phyloP scores from a whole-genome alignment of 2,113 vertebrate species.

The Hyperopisus bebe region DNA sequence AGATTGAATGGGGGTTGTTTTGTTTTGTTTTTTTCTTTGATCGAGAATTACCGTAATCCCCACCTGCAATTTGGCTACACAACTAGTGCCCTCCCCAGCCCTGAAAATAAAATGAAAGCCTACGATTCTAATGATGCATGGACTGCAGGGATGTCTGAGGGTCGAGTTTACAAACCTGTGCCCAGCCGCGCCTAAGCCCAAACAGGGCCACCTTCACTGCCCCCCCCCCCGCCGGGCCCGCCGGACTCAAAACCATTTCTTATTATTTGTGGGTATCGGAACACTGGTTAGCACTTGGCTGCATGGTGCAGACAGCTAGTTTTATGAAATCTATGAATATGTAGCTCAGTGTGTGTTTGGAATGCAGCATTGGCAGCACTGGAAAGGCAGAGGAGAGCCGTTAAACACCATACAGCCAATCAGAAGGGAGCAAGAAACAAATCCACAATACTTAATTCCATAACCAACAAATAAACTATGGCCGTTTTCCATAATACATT shows the following conservation, averaged over 20 bases:
- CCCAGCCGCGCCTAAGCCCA: neutral
- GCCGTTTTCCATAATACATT: neutral
- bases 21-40: neutral
- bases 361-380: constrained; percentile 31
- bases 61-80: constrained; percentile 1
- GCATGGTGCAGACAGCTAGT: neutral
- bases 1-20: neutral
- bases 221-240: neutral
- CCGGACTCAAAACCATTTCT: neutral
- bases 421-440: constrained; percentile 25
- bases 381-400: constrained; percentile 35
- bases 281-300: neutral
- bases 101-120: neutral
- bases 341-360: constrained; percentile 23
- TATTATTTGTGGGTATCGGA: neutral
- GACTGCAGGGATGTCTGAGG: neutral
- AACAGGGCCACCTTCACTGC: constrained; percentile 4
- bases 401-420: constrained; percentile 21
- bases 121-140: neutral
- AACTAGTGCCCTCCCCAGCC: neutral
- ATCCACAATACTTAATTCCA: neutral
- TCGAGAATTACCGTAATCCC: neutral
- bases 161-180: neutral
- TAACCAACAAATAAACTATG: neutral
- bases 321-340: neutral